A percentile compares a stretch with the other conserved stretches of the same genome.
Evolutionary conservation across 2,113 vertebrate species (phyloP).

Genomic region (Sitta europaea): DNA sequence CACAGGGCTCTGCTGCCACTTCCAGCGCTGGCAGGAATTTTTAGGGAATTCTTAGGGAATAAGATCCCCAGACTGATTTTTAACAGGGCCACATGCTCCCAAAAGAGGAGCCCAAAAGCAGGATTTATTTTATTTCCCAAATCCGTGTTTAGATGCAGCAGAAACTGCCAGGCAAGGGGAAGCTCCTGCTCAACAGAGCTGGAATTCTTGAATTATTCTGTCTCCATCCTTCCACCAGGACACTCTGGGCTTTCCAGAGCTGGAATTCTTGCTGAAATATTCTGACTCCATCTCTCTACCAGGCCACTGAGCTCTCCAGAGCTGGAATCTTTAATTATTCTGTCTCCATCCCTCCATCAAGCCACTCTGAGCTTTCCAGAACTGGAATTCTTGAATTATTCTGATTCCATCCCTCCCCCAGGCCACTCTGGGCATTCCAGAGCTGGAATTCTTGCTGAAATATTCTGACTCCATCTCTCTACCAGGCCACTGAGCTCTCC

Average conservation of each 20-base stretch:
- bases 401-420: not conserved
- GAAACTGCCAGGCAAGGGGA: not conserved
- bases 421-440: too few species aligned
- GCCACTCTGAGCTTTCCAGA: not conserved
- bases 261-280: accelerated
- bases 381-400: not conserved
- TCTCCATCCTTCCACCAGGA: not conserved
- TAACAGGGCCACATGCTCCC: not conserved
- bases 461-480: not conserved
- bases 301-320: not conserved
- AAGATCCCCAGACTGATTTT: not conserved
- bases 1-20: accelerated
- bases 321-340: not conserved
- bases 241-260: not conserved
- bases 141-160: not conserved
- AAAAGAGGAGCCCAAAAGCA: accelerated
- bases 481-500: accelerated
- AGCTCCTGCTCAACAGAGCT: not conserved
- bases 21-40: accelerated
- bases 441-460: accelerated
- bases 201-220: not conserved
- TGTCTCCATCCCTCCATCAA: not conserved
- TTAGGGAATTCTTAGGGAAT: too few species aligned
- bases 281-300: accelerated
- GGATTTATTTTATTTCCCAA: not conserved